phyloP scores from a whole-genome alignment of 1,140 invertebrate genomes.

The Lepidurus couesii region DNA sequence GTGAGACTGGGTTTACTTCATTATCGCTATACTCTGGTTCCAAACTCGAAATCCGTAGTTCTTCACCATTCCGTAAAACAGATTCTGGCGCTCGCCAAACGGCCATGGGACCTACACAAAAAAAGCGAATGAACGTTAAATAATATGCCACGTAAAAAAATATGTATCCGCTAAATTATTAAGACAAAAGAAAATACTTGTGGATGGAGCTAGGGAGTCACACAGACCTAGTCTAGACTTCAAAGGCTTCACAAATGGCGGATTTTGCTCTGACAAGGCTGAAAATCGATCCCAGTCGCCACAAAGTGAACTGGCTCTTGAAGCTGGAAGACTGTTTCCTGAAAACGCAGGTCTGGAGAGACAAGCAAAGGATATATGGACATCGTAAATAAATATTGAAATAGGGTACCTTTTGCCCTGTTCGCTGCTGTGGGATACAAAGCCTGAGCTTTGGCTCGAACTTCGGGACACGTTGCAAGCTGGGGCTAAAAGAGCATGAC shows the following conservation, averaged over 20 bases:
- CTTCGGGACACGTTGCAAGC: background rate
- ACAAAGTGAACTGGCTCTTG: background rate
- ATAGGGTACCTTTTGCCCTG: background rate
- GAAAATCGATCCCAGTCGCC: constrained; percentile 1
- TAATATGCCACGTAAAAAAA: background rate
- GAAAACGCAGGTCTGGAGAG: background rate
- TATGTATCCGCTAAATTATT: no score
- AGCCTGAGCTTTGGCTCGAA: background rate
- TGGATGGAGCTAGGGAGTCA: background rate
- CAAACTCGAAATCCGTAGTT: background rate
- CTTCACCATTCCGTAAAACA: background rate
- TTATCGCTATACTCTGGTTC: background rate
- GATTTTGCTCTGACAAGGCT: background rate
- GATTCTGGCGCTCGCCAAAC: background rate
- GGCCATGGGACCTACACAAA: background rate
- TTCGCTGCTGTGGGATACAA: constrained; percentile 1
- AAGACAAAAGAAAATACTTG: background rate
- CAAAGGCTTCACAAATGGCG: background rate
- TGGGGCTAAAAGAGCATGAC: background rate
- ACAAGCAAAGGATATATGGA: background rate
- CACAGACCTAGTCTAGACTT: background rate
- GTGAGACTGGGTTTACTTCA: background rate
- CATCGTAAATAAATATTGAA: background rate
- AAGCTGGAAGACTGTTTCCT: background rate
- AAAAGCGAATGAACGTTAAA: background rate